Conservation (phyloP, 2,797 vertebrate genomes). For the Euthynnus affinis region DNA sequence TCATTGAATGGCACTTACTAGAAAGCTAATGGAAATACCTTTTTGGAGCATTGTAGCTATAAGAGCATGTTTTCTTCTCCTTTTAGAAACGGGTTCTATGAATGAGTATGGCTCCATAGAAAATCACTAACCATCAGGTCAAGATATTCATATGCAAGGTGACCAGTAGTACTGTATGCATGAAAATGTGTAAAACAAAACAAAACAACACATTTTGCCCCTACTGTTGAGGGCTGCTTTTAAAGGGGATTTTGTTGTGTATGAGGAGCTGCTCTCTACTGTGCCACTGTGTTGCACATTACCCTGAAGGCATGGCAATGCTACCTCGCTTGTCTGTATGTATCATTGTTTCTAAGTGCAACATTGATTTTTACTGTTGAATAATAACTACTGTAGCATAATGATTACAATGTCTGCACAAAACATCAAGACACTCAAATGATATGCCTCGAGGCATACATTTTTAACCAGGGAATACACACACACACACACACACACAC, state of each 20-base stretch:
- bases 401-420: constrained; percentile 39
- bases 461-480: constrained; percentile 10
- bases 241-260: constrained; percentile 6
- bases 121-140: constrained; percentile 7
- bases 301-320: constrained; percentile 40
- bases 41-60: neutral
- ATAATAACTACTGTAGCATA: constrained; percentile 35
- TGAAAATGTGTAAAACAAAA: constrained; percentile 19
- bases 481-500: neutral
- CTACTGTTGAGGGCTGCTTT: constrained; percentile 23
- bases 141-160: neutral
- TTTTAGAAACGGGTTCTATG: neutral
- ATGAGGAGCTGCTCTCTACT: constrained; percentile 19
- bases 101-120: neutral
- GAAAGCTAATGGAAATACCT: neutral
- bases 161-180: constrained; percentile 13
- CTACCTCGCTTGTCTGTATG: constrained; percentile 22
- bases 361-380: constrained; percentile 25
- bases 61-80: neutral
- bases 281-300: constrained; percentile 42
- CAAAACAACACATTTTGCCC: constrained; percentile 20
- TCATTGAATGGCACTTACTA: neutral
- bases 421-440: constrained; percentile 34
- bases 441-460: constrained; percentile 11
- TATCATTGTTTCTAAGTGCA: constrained; percentile 52